Base-by-base conservation (phyloP, 2,888 invertebrate species). In the Cosmopolites sordidus region DNA sequence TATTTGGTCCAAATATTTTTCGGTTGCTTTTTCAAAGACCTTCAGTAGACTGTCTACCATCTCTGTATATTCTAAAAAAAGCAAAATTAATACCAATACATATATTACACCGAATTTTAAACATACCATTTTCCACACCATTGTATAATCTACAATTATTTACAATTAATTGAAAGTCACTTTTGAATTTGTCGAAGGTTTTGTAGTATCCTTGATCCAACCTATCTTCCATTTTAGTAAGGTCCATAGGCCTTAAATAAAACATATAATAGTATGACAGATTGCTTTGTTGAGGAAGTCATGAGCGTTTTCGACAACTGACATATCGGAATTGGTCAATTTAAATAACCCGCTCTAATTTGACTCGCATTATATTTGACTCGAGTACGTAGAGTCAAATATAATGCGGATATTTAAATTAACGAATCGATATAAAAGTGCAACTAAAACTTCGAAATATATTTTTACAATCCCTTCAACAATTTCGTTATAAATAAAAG, bases 141-240 rank as follows among this genome's bases (percentile, higher is more conserved):
- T 95, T 95, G 72, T 94, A 96, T 47, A 91, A 79, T 46, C 89
- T 81, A 72, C 95, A 95, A 72, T 95, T 96, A 66, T 92, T 91
- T 6, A 95, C 90, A 68, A 96, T 94, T 51, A 92, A 80, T 67
- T 89, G 86, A 73, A 96, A 93, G 75, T 95, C 95, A 6, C 84
- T 83, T 69, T 87, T 86, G 70, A 93, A 92, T 76, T 89, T 87
- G 46, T 82, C 79, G 65, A 89, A 85, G 61, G 82, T 85, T 33
- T 83, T 82, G 69, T 94, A 93, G 65, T 84, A 83, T 17, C 90
- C 89, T 62, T 80, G 82, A 67, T 92, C 91, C 3, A 93, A 78
- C 60, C 91, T 84, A 60, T 90, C 88, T 70, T 92, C 92, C 88
- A 94, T 92, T 66, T 85, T 85, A 54, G 83, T 82, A 45, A 94